Evolutionary conservation across 2,888 invertebrate genomes (phyloP).

Genomic region (Spodoptera exigua): DNA sequence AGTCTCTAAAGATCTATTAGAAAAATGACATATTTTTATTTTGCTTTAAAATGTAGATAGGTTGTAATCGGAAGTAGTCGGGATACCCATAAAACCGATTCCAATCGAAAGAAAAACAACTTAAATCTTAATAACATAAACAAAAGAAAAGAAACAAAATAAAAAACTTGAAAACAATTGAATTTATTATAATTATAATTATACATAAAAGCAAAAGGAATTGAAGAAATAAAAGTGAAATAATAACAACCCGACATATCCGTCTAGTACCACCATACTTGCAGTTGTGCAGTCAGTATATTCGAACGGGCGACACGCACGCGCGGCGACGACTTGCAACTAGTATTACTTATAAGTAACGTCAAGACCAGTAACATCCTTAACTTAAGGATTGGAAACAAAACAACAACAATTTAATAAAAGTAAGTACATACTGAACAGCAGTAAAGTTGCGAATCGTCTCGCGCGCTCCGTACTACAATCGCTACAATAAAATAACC

Average conservation of each 20-base stretch:
- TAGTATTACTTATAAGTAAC: neutral
- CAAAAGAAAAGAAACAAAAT: slow-evolving; percentile 60
- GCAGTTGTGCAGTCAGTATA: slow-evolving; percentile 52
- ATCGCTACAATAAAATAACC: slow-evolving; percentile 50
- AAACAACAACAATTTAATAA: slow-evolving; percentile 2
- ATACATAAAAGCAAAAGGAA: slow-evolving; percentile 69
- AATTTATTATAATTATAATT: slow-evolving; percentile 73
- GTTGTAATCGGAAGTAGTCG: no score
- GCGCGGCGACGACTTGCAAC: slow-evolving; percentile 15
- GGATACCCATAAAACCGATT: no score
- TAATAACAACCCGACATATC: slow-evolving; percentile 59
- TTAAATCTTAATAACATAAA: neutral
- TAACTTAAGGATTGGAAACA: no score
- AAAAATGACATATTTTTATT: no score
- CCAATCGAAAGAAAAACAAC: no score
- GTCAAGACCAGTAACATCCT: neutral
- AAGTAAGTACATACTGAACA: slow-evolving; percentile 10
- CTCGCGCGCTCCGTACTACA: neutral
- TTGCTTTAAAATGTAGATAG: no score
- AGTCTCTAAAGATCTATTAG: no score
- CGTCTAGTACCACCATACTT: slow-evolving; percentile 41
- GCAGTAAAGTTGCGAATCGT: slow-evolving; percentile 15
- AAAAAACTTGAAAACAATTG: slow-evolving; percentile 75
- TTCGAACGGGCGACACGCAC: slow-evolving; percentile 39
- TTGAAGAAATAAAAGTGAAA: slow-evolving; percentile 60